Percentiles rank a stretch among this genome's conserved stretches.
These are phyloP conservation scores for Diaphora mendica DNA, from an alignment of 2,888 invertebrate genomes.

Conservation along the genomic window DNA sequence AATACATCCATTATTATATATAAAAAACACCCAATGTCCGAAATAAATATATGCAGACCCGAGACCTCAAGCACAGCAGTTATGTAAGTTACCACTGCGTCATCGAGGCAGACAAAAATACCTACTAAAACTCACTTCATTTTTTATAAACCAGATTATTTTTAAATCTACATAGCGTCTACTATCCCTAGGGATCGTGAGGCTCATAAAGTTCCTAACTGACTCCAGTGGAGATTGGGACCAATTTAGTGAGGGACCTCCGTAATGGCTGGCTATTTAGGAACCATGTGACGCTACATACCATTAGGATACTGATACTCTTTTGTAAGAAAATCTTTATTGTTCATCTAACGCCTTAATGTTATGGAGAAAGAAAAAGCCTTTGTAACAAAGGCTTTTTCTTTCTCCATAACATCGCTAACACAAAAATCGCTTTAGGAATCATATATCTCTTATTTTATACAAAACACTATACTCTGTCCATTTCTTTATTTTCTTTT, in stretches of 20 bases:
- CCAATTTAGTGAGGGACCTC: constrained; percentile 38
- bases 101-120: neutral
- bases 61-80: too few species aligned
- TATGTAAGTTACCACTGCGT: too few species aligned
- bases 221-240: constrained; percentile 33
- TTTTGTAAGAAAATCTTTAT: constrained; percentile 38
- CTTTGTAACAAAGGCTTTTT: too few species aligned
- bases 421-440: neutral
- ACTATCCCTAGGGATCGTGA: constrained; percentile 7
- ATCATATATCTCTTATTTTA: neutral
- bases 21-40: too few species aligned
- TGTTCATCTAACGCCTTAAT: constrained; percentile 10
- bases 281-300: constrained; percentile 36
- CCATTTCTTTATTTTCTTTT: too few species aligned
- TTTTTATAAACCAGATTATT: neutral
- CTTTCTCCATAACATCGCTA: too few species aligned
- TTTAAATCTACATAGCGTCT: constrained; percentile 21
- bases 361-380: neutral
- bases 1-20: too few species aligned
- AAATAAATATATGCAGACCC: too few species aligned
- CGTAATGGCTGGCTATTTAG: constrained; percentile 39
- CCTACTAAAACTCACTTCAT: neutral
- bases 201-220: constrained; percentile 26
- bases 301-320: constrained; percentile 22
- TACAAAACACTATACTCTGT: too few species aligned